Conservation (phyloP, 2,113 vertebrate species). For the Strix uralensis region DNA sequence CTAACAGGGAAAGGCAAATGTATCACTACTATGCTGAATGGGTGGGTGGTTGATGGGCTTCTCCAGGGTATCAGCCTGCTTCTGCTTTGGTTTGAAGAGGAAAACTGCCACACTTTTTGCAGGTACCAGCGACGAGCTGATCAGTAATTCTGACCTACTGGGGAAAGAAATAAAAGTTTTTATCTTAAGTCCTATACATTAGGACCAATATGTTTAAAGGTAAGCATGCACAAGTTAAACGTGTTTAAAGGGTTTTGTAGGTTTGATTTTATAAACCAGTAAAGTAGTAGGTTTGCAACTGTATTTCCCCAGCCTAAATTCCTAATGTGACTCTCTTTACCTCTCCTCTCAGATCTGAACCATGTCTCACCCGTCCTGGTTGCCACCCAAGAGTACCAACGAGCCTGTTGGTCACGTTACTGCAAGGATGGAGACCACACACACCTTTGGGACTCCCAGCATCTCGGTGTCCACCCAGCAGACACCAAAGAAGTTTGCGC, state of each 20-base stretch:
- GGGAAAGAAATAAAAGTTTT: neutral
- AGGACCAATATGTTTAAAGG: neutral
- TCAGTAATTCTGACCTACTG: neutral
- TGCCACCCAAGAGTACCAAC: slow-evolving; percentile 77
- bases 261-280: neutral
- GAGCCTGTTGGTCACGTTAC: slow-evolving; percentile 85
- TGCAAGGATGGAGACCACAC: slow-evolving; percentile 95
- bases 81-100: neutral
- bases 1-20: neutral
- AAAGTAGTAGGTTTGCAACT: neutral
- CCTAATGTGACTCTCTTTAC: neutral
- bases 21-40: neutral
- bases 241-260: neutral
- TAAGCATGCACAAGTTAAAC: neutral
- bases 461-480: slow-evolving; percentile 95
- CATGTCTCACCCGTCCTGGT: slow-evolving; percentile 88
- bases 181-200: neutral
- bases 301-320: neutral
- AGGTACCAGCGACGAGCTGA: neutral
- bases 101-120: neutral
- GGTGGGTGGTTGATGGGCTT: neutral
- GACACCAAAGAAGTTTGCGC: slow-evolving; percentile 93
- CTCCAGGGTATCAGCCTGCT: neutral
- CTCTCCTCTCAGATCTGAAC: slow-evolving; percentile 53
- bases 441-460: slow-evolving; percentile 89